Evolutionary conservation across 2,888 invertebrate species (phyloP).

Genomic region (Encarsia formosa): DNA sequence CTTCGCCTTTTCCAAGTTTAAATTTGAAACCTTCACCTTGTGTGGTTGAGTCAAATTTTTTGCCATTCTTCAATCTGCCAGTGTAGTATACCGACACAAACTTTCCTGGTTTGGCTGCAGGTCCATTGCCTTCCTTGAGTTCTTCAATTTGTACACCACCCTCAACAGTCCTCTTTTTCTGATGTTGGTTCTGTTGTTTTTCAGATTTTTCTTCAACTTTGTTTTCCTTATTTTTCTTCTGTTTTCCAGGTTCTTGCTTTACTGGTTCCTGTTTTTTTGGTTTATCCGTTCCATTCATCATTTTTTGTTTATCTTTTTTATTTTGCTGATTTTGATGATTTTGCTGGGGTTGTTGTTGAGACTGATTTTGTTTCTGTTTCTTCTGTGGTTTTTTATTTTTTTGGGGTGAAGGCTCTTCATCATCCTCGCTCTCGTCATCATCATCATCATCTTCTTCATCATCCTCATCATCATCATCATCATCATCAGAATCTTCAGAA

Average conservation of each 20-base stretch:
- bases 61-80: constrained; percentile 81
- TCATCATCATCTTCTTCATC: constrained; percentile 43
- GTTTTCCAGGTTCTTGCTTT: constrained; percentile 30
- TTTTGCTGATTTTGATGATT: constrained; percentile 33
- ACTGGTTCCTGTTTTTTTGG: constrained; percentile 32
- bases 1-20: constrained; percentile 76
- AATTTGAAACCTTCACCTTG: constrained; percentile 84
- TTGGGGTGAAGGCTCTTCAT: constrained; percentile 33
- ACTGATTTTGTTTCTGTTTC: constrained; percentile 38
- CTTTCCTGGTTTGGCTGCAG: constrained; percentile 73
- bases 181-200: constrained; percentile 30
- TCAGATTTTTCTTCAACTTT: constrained; percentile 31
- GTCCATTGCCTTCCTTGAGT: constrained; percentile 70
- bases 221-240: constrained; percentile 34
- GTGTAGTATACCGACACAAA: constrained; percentile 76
- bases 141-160: constrained; percentile 84
- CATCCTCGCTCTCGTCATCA: constrained; percentile 40
- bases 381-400: constrained; percentile 33
- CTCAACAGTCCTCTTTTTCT: constrained; percentile 58
- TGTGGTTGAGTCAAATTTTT: constrained; percentile 75
- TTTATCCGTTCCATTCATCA: constrained; percentile 35
- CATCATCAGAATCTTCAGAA: constrained; percentile 40
- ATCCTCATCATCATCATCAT: constrained; percentile 41
- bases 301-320: constrained; percentile 45
- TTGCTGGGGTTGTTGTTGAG: constrained; percentile 36